These are phyloP conservation scores for Papilio dardanus DNA, from an alignment of 1,140 invertebrate genomes.

Conservation along the genomic window DNA sequence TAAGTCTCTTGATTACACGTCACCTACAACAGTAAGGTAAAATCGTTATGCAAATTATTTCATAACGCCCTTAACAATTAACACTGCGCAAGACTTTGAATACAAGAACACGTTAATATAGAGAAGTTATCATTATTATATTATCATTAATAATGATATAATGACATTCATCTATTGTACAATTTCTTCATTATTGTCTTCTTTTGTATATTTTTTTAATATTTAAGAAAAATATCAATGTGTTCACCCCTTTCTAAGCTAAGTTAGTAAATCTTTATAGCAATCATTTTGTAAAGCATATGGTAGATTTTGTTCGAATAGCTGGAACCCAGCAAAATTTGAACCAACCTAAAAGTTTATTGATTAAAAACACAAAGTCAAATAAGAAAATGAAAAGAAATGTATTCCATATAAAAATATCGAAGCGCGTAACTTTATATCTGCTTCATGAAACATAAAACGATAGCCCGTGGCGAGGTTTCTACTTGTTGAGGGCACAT, in stretches of 20 bases:
- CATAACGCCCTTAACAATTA: conserved; percentile 28
- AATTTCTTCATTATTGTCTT: no score
- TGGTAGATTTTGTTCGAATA: not conserved
- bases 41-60: conserved; percentile 33
- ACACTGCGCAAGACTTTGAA: not conserved
- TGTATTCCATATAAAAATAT: conserved; percentile 1
- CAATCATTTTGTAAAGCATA: no score
- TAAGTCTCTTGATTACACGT: conserved; percentile 31
- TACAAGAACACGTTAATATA: not conserved
- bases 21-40: conserved; percentile 27
- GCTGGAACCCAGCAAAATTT: no score
- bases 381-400: conserved; percentile 5
- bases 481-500: conserved; percentile 25
- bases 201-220: no score
- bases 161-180: no score
- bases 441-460: conserved; percentile 34
- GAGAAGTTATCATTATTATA: not conserved
- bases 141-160: not conserved
- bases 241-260: no score
- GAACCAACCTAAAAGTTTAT: no score
- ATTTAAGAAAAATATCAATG: no score
- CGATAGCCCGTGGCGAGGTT: conserved; percentile 27
- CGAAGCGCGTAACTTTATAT: conserved; percentile 28
- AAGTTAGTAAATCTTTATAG: no score
- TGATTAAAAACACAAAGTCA: not conserved